Evolutionary conservation across 2,113 vertebrate genomes (phyloP), one percentile per base, ranked within the genome.

Genomic region (Labrus mixtus): DNA sequence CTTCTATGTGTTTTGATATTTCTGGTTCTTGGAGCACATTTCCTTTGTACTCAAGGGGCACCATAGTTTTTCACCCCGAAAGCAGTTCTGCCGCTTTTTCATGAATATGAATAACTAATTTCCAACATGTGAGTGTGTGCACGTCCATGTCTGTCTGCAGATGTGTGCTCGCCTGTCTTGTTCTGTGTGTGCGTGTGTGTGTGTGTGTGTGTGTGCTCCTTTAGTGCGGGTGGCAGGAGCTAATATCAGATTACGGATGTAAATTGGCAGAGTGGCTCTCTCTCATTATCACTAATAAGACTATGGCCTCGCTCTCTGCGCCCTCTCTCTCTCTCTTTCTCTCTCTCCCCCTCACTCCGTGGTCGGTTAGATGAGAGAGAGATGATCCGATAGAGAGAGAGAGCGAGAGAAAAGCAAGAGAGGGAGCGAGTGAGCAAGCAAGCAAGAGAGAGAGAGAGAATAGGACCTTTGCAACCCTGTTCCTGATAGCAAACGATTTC

Each of bases 211-310:
- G 16, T 46, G 83, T 46, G 77, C 65, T 59, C 82, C 41, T 56
- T 85, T 71, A 78, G 86, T 82, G 79, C 75, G 78, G 82, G 89
- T 91, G 91, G 89, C 88, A 89, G 84, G 68, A 88, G 88, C 89
- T 95, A 93, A 94, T 94, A 94, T 94, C 92, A 93, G 90, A 95
- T 95, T 94, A 94, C 83, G 78, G 73, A 93, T 93, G 91, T 90
- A 93, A 93, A 93, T 93, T 93, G 90, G 87, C 89, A 86, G 85
- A 94, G 90, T 93, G 90, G 81, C 89, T 92, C 88, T 89, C 88
- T 93, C 93, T 94, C 93, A 93, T 94, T 94, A 94, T 90, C 88
- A 72, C 90, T 94, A 93, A 94, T 93, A 92, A 93, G 91, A 94
- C 90, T 90, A 87, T 85, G 87, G 83, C 82, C 89, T 91, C 83